A percentile compares a stretch with the other conserved stretches of the same genome.
These are phyloP conservation scores for Echinarachnius parma DNA, from an alignment of 53 echinoderm and acorn worm genomes.

Conservation along the genomic window DNA sequence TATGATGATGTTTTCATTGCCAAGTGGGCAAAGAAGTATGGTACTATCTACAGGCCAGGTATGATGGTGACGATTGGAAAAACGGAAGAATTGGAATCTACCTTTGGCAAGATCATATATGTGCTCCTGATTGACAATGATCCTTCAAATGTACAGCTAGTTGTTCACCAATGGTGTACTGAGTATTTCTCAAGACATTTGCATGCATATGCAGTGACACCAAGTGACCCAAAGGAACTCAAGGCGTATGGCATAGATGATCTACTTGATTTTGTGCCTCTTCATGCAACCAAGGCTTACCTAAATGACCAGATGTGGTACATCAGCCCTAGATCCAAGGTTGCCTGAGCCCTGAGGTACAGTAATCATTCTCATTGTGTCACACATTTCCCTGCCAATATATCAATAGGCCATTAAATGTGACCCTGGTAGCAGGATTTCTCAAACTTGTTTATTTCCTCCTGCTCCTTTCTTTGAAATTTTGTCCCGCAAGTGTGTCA, in stretches of 20 bases:
- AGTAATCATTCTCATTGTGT: slow-evolving; percentile 22
- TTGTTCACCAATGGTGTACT: slow-evolving; percentile 28
- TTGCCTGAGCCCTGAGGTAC: slow-evolving; percentile 40
- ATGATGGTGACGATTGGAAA: slow-evolving; percentile 37
- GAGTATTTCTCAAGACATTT: slow-evolving; percentile 16
- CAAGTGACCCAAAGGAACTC: slow-evolving; percentile 10
- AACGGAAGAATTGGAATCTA: slow-evolving; percentile 30
- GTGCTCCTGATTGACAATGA: slow-evolving; percentile 19
- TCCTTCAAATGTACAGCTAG: slow-evolving; percentile 13
- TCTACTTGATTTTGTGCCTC: slow-evolving; percentile 37
- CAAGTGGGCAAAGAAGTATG: slow-evolving; percentile 34
- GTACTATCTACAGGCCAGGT: slow-evolving; percentile 35
- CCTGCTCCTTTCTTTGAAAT: slow-evolving; percentile 7
- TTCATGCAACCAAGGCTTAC: slow-evolving; percentile 54
- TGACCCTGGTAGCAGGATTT: slow-evolving; percentile 17
- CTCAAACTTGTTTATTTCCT: not conserved
- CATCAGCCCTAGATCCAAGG: slow-evolving; percentile 45
- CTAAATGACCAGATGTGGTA: slow-evolving; percentile 22
- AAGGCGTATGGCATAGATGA: slow-evolving; percentile 1
- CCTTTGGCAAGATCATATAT: slow-evolving; percentile 30
- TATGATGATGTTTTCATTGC: slow-evolving; percentile 60
- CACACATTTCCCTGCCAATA: slow-evolving; percentile 23
- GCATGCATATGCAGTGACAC: slow-evolving; percentile 45
- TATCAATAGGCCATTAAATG: slow-evolving; percentile 12
- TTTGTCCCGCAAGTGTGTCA: slow-evolving; percentile 14